Percentiles rank a stretch among this genome's conserved stretches.
These are phyloP conservation scores for Micrasema minimum DNA, from an alignment of 1,140 invertebrate genomes.

Conservation along the genomic window DNA sequence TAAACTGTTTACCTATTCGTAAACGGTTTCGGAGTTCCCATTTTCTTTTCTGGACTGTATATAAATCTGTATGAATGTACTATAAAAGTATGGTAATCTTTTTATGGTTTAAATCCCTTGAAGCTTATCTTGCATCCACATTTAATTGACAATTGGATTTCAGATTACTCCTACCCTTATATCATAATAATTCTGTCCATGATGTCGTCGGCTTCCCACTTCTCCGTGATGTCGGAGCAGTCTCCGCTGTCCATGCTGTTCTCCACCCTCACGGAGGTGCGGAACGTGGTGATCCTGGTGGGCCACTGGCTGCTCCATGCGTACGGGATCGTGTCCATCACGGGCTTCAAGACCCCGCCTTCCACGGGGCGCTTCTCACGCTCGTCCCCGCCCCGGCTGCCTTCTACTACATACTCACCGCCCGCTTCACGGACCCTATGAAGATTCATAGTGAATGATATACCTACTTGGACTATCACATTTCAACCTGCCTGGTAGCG, in stretches of 20 bases:
- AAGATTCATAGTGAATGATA: constrained; percentile 65
- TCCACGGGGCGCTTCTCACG: constrained; percentile 77
- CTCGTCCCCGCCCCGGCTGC: constrained; percentile 90
- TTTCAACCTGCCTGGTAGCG: too few species aligned
- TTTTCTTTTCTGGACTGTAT: too few species aligned
- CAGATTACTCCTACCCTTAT: constrained; percentile 96
- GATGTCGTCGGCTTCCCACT: constrained; percentile 92
- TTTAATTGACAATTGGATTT: too few species aligned
- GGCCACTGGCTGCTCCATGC: constrained; percentile 94
- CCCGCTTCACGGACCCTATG: constrained; percentile 89
- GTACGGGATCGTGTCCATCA: constrained; percentile 90
- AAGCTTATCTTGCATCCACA: too few species aligned
- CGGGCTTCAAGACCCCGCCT: constrained; percentile 71
- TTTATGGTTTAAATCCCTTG: too few species aligned
- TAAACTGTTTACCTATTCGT: too few species aligned
- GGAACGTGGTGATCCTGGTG: constrained; percentile 87
- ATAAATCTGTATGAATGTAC: too few species aligned
- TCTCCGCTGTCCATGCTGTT: constrained; percentile 80
- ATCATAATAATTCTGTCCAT: constrained; percentile 93
- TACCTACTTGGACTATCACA: too few species aligned
- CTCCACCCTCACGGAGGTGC: constrained; percentile 81
- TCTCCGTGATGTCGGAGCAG: constrained; percentile 89
- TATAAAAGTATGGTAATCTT: too few species aligned
- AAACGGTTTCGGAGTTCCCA: too few species aligned
- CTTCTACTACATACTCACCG: constrained; percentile 94